Evolutionary conservation across 1,140 invertebrate genomes (phyloP).

Genomic region (Sminthurides bifidus): DNA sequence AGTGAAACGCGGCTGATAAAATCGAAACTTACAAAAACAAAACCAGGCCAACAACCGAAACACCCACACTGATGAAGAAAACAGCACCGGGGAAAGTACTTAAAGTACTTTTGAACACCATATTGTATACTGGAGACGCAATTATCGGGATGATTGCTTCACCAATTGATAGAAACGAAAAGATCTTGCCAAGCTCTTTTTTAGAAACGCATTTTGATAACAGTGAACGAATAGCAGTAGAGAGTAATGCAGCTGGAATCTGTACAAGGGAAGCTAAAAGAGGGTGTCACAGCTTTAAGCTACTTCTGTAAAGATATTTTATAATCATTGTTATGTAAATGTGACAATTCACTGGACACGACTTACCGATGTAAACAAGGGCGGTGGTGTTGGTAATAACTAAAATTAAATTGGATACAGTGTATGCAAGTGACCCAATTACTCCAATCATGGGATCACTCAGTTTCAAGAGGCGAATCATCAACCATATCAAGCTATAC

Average conservation of each 20-base stretch:
- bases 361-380: constrained; percentile 26
- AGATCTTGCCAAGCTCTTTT: constrained; percentile 29
- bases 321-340: not conserved
- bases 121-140: constrained; percentile 17
- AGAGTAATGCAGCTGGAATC: constrained; percentile 22
- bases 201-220: constrained; percentile 22
- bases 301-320: not conserved
- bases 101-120: constrained; percentile 12
- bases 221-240: constrained; percentile 21
- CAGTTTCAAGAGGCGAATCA: constrained; percentile 15
- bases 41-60: constrained; percentile 2
- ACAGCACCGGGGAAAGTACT: constrained; percentile 11
- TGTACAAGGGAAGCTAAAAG: constrained; percentile 13
- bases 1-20: not conserved
- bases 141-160: constrained; percentile 25
- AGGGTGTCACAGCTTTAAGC: not conserved
- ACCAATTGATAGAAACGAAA: constrained; percentile 14
- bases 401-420: not conserved
- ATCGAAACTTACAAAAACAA: constrained; percentile 5
- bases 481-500: constrained; percentile 6
- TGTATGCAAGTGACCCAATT: not conserved
- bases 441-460: constrained; percentile 15
- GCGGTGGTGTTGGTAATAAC: constrained; percentile 5
- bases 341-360: not conserved
- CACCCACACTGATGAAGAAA: constrained; percentile 5